Evolutionary conservation across 2,113 vertebrate genomes (phyloP), one percentile per base, ranked within the genome.

Genomic region (Toxotes jaculatrix): DNA sequence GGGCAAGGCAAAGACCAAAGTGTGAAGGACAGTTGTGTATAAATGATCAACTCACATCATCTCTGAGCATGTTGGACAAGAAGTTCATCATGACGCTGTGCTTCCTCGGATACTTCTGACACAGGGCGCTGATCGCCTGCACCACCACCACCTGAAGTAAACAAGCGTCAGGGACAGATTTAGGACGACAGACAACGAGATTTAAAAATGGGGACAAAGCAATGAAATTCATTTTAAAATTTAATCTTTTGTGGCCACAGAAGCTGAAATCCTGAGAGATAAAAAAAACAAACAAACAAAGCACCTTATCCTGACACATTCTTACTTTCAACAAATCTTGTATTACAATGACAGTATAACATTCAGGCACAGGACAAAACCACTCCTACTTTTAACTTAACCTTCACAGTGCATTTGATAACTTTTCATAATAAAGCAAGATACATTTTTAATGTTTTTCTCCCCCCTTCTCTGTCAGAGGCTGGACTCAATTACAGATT

Each of bases 61-160:
- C 98, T 88, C 98, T 93, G 74, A 99, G 97, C 98, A 99, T 99
- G 89, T 97, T 99, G 92, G 98, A 99, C 66, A 99, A 93, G 93
- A 99, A 99, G 73, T 97, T 98, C 98, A 99, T 99, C 98, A 99
- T 98, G 71, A 99, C 98, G 0, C 97, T 95, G 93, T 99, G 98
- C 75, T 99, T 99, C 82, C 98, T 95, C 49, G 98, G 98, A 92
- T 99, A 99, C 65, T 99, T 99, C 95, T 99, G 98, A 92, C 98
- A 99, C 78, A 99, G 93, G 40, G 98, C 97, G 42, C 97, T 99
- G 88, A 99, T 99, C 19, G 98, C 98, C 89, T 99, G 97, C 3
- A 99, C 98, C 1, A 99, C 98, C 79, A 99, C 98, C n/a, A 99
- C 98, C 98, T 99, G 93, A 6, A 93, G 71, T 2, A 55, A 38